Conservation (phyloP, 1,140 invertebrate genomes). For the Apocrypta bakeri region DNA sequence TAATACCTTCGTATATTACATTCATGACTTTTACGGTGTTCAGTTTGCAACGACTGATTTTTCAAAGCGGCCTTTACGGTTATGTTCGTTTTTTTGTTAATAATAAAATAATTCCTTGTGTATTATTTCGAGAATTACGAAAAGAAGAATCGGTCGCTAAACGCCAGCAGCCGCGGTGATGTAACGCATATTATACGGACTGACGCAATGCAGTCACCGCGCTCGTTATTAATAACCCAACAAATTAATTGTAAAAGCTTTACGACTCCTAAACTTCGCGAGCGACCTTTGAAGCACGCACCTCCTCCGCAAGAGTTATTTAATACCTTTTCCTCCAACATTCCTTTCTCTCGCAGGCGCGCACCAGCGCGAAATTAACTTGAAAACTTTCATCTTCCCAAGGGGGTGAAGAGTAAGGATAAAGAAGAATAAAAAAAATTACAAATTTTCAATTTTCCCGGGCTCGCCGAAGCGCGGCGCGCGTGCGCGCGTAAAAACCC, state of each 20-base stretch:
- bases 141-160: too few species aligned
- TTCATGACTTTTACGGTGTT: neutral
- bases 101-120: too few species aligned
- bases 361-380: neutral
- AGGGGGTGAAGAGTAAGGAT: neutral
- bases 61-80: too few species aligned
- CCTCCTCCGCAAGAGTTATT: neutral
- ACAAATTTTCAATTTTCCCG: conserved; percentile 36
- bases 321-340: neutral
- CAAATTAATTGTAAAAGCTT: neutral
- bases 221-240: neutral
- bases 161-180: neutral
- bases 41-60: too few species aligned
- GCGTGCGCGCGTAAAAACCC: neutral
- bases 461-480: too few species aligned
- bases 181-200: too few species aligned
- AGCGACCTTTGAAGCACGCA: neutral
- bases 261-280: neutral
- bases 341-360: neutral
- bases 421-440: neutral
- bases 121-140: too few species aligned
- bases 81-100: too few species aligned
- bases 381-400: conserved; percentile 14
- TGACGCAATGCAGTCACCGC: neutral
- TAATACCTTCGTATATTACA: too few species aligned